Base-by-base conservation (phyloP, 2,888 invertebrate species). In the Andricus quercusramuli region DNA sequence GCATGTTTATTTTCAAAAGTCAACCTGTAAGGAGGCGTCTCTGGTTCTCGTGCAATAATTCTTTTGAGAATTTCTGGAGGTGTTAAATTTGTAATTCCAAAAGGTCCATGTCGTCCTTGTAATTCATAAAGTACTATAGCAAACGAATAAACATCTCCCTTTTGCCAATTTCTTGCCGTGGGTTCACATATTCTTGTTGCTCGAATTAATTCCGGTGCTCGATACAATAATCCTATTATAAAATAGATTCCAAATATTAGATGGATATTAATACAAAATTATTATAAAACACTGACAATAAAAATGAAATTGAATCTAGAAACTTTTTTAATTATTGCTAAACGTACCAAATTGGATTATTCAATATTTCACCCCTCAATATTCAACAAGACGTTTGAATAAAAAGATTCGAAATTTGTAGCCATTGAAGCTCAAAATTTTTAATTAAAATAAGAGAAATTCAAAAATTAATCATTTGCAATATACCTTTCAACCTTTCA, bases 91-190 rank as follows among this genome's bases (percentile, higher is more conserved):
- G 94, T 94, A 76, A 95, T 94, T 0, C 97, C 97, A 56, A 98
- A 98, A 0, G 96, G 97, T 41, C 98, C 98, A 93, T 97, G 96
- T 78, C 98, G 94, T 86, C 96, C 95, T 80, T 97, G 96, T 88
- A 99, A 98, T 93, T 99, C 99, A 90, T 99, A 98, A 90, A 98
- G 96, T 89, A 99, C 97, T 88, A 99, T 97, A 20, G 96, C 98
- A 91, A 98, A 99, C 65, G 98, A 98, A 93, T 98, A 99, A n/a
- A 98, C 96, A 90, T 99, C 99, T 32, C 97, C 98, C 92, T 97
- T 98, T 90, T 97, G 98, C 0, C 94, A 94, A 76, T 87, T 95
- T 93, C 82, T 92, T 89, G 67, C 92, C 89, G 85, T 83, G 2
- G 89, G 89, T n/a, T 88, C 86, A 2, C 79, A 84, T 8, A 79